A percentile compares a stretch with the other conserved stretches of the same genome.
Evolutionary conservation across 2,113 vertebrate genomes (phyloP).

Genomic region (Promerops cafer): DNA sequence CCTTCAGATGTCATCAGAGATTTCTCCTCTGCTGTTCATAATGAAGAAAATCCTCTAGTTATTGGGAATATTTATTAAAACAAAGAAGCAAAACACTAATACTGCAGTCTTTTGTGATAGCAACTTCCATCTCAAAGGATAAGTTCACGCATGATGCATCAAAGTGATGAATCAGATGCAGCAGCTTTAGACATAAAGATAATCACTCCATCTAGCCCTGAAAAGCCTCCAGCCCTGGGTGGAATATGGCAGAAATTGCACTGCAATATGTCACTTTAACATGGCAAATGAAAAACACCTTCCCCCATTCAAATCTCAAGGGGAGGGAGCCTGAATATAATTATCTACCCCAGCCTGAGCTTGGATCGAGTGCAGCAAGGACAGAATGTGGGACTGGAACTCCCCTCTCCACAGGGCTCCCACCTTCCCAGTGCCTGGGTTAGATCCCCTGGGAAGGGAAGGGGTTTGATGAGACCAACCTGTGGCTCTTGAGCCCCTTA

Average conservation of each 20-base stretch:
- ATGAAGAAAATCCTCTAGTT: conserved; percentile 43
- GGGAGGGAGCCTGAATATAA: background rate
- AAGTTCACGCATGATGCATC: conserved; percentile 41
- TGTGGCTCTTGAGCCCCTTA: background rate
- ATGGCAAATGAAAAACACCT: conserved; percentile 24
- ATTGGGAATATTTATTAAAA: conserved; percentile 51
- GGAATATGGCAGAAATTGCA: conserved; percentile 27
- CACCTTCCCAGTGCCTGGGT: background rate
- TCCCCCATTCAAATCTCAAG: background rate
- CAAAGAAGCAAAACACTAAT: conserved; percentile 27
- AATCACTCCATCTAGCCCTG: conserved; percentile 41
- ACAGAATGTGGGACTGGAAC: background rate
- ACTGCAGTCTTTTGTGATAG: background rate
- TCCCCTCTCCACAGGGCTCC: background rate
- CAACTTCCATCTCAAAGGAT: conserved; percentile 25
- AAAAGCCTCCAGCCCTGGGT: conserved; percentile 24
- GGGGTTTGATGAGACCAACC: background rate
- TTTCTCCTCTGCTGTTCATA: conserved; percentile 27
- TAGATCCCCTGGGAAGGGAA: background rate
- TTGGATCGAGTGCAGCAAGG: background rate
- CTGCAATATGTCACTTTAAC: conserved; percentile 18
- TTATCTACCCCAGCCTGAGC: background rate
- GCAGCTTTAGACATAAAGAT: conserved; percentile 38
- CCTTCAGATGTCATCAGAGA: conserved; percentile 37
- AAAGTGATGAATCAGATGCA: conserved; percentile 52